Conservation (phyloP, 2,888 invertebrate species). For the Hyppa rectilinea region DNA sequence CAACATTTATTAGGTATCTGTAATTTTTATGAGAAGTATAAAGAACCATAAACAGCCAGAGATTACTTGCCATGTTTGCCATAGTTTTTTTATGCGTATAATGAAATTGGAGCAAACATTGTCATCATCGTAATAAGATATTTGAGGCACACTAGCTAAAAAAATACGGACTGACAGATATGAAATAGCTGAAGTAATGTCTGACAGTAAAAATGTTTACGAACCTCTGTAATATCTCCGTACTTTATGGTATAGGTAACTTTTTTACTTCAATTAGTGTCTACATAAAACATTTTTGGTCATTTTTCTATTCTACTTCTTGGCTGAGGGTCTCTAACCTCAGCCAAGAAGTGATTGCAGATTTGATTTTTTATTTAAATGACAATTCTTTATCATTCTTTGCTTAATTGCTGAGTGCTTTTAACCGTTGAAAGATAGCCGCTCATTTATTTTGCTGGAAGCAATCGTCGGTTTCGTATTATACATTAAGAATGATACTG, state of each 20-base stretch:
- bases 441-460: slow-evolving; percentile 42
- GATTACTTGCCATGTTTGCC: slow-evolving; percentile 13
- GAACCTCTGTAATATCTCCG: slow-evolving; percentile 21
- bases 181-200: slow-evolving; percentile 52
- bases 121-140: slow-evolving; percentile 30
- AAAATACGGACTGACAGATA: slow-evolving; percentile 43
- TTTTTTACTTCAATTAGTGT: slow-evolving; percentile 46
- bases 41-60: no score
- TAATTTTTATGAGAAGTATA: no score
- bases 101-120: slow-evolving; percentile 31
- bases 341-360: no score
- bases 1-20: no score
- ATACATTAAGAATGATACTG: slow-evolving; percentile 17
- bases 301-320: no score
- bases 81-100: slow-evolving; percentile 28
- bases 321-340: no score
- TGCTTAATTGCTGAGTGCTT: slow-evolving; percentile 13
- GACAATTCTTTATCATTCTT: not conserved
- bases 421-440: slow-evolving; percentile 33
- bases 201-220: slow-evolving; percentile 58
- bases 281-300: not conserved
- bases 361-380: not conserved
- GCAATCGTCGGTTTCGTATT: slow-evolving; percentile 31
- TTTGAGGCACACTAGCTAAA: slow-evolving; percentile 33
- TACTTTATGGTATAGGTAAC: slow-evolving; percentile 46